Percentiles rank a stretch among this genome's conserved stretches.
These are phyloP conservation scores for Phortica variegata DNA, from an alignment of 1,140 invertebrate genomes.

Conservation along the genomic window DNA sequence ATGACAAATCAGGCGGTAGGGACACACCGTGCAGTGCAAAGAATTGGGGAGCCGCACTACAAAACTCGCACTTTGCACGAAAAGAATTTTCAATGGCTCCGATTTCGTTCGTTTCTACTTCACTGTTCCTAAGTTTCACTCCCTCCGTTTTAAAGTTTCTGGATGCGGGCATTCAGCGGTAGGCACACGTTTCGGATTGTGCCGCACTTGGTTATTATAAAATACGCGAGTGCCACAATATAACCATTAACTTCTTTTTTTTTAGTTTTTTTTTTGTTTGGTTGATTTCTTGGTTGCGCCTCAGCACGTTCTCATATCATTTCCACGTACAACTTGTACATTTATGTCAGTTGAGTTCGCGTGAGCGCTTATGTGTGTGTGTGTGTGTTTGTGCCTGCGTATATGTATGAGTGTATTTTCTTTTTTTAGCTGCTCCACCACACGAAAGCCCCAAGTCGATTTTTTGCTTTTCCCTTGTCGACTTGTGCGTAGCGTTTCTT, in stretches of 20 bases:
- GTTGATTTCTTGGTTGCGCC: too few relatives aligned
- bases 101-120: conserved; percentile 1
- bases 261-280: neutral
- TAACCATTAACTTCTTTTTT: conserved; percentile 3
- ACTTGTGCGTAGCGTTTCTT: conserved; percentile 27
- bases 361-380: conserved; percentile 13
- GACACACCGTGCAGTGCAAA: too few relatives aligned
- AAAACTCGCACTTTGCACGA: conserved; percentile 42
- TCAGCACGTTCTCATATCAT: neutral
- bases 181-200: too few relatives aligned
- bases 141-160: too few relatives aligned
- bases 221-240: too few relatives aligned
- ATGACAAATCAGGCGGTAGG: conserved; percentile 3
- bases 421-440: too few relatives aligned
- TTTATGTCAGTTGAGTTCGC: conserved; percentile 40
- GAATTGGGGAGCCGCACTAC: neutral
- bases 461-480: conserved; percentile 1
- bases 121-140: too few relatives aligned
- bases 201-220: conserved; percentile 6
- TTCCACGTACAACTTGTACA: neutral
- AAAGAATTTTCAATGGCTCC: conserved; percentile 41
- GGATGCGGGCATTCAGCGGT: too few relatives aligned
- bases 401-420: neutral
- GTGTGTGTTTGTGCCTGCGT: neutral
- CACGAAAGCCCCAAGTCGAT: too few relatives aligned